phyloP scores from a whole-genome alignment of 2,797 vertebrate species.

The Chrysocyon brachyurus region DNA sequence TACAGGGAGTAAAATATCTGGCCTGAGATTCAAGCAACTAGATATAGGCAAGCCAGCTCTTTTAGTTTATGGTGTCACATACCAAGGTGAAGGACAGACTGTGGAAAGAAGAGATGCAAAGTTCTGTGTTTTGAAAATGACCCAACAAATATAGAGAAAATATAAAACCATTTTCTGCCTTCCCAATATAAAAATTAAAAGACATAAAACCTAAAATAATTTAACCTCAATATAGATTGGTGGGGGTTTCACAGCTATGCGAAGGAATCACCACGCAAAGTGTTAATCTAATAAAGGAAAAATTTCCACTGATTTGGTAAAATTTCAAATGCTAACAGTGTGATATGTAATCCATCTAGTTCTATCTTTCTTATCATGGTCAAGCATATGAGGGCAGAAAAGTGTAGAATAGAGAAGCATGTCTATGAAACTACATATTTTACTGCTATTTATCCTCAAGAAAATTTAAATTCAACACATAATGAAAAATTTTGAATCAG shows the following conservation, averaged over 20 bases:
- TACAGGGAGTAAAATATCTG: background rate
- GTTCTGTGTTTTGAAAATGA: background rate
- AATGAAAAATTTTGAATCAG: background rate
- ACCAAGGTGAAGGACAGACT: background rate
- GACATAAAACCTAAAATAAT: background rate
- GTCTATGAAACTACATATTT: background rate
- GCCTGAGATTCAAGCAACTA: background rate
- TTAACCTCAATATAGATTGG: background rate
- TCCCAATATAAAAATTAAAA: background rate
- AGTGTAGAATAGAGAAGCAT: background rate
- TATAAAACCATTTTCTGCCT: background rate
- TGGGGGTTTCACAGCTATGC: background rate
- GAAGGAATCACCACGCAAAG: background rate
- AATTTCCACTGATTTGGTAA: background rate
- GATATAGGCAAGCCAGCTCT: background rate
- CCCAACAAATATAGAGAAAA: background rate
- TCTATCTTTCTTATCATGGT: background rate
- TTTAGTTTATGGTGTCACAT: background rate
- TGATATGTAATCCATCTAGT: background rate
- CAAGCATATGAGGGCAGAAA: background rate
- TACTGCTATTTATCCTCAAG: background rate
- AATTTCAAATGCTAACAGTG: background rate
- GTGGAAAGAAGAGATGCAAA: background rate
- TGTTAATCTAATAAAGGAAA: background rate
- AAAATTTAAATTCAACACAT: constrained; percentile 6